Conservation (phyloP, 2,888 invertebrate species). For the Pilophorus perplexus region DNA sequence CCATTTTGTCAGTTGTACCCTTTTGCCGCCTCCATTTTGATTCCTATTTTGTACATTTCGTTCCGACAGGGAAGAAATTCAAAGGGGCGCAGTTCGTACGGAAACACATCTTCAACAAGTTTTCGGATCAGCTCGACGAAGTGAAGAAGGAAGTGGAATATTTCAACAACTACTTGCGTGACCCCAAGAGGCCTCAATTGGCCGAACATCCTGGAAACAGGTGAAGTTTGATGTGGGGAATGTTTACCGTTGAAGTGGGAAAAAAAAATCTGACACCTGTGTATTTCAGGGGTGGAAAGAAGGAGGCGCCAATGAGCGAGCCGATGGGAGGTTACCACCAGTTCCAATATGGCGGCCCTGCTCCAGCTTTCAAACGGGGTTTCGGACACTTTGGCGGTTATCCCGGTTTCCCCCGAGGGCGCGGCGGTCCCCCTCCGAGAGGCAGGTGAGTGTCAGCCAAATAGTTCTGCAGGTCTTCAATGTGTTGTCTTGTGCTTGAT, state of each 20-base stretch:
- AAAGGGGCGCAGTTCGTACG: constrained; percentile 97
- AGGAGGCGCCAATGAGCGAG: constrained; percentile 27
- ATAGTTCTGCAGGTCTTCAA: not conserved
- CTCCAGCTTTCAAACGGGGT: constrained; percentile 39
- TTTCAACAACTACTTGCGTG: constrained; percentile 93
- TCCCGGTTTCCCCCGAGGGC: constrained; percentile 52
- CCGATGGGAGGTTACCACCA: constrained; percentile 24
- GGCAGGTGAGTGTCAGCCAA: constrained; percentile 39
- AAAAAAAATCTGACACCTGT: not conserved
- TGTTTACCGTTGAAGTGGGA: not conserved
- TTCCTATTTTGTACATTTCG: not conserved
- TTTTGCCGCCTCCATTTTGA: no score
- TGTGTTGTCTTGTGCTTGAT: no score
- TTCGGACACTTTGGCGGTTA: constrained; percentile 49
- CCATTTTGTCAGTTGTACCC: no score
- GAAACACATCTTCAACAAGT: constrained; percentile 98
- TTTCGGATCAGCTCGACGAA: constrained; percentile 93
- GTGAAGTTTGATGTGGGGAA: not conserved
- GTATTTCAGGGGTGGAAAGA: constrained; percentile 11
- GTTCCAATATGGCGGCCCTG: constrained; percentile 29
- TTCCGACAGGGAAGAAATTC: constrained; percentile 73
- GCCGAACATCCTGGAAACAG: constrained; percentile 75
- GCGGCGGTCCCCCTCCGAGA: constrained; percentile 51
- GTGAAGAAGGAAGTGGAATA: constrained; percentile 95
- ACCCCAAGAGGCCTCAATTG: constrained; percentile 90